Base-by-base conservation (phyloP, 2,888 invertebrate genomes). In the Drosophila birchii region DNA sequence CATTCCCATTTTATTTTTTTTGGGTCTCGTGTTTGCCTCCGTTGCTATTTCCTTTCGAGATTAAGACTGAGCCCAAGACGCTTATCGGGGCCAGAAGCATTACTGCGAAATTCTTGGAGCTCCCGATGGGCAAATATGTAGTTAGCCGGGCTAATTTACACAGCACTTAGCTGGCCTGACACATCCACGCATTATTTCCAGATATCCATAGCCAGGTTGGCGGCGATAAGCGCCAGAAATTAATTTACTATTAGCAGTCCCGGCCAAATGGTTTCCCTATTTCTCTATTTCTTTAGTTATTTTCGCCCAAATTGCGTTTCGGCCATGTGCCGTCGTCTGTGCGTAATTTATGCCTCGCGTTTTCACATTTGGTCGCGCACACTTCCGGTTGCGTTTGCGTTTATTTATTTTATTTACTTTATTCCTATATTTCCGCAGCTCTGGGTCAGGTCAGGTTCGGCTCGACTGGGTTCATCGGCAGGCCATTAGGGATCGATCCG, bases 301-400 rank as follows among this genome's bases (percentile, higher is more conserved):
- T 84, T 81, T 81, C 44, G 74, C 75, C 82, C 80, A 78, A 84
- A 88, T 83, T 83, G 63, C 83, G 38, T 78, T 67, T 57, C 53
- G 53, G 53, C 67, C 63, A 41, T 60, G 74, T 78, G 71, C 47
- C 49, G 49, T 45, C 49, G 43, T 36, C 58, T 69, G 47, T 67
- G 43, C 69, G 34, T 86, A 86, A 88, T 88, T 84, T 84, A 84
- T 84, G 84, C 87, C 47, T 79, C 81, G 79, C 86, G 88, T 88
- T 84, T 88, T 86, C 81, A 86, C 86, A 84, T 86, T 84, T 79
- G 88, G 86, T 86, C 88, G 84, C 84, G 79, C 78, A 84, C 88
- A 75, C 67, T 88, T 84, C 84, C 84, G 84, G 85, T 86, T 49
- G 57, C 26, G 55, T 36, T 32, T 53, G 14, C 12, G 32, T 45